Conservation (phyloP, 2,113 vertebrate species). For the Phycodurus eques region DNA sequence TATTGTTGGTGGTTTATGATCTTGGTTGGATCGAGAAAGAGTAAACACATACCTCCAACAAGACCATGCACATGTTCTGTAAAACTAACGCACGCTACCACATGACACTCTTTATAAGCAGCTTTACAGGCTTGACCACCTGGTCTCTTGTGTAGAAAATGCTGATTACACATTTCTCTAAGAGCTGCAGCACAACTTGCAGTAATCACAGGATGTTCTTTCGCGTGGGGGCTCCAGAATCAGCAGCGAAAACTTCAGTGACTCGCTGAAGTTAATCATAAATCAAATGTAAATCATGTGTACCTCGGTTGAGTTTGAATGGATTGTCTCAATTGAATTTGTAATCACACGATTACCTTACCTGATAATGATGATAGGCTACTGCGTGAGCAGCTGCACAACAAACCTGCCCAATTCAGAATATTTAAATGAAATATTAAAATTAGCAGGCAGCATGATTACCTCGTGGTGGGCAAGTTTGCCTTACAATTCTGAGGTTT, state of each 20-base stretch:
- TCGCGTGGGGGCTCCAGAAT: background rate
- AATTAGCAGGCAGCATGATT: too few species aligned
- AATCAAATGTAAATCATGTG: too few species aligned
- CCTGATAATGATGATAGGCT: too few species aligned
- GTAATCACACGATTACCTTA: too few species aligned
- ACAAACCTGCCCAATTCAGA: too few species aligned
- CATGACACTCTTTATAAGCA: slow-evolving; percentile 48
- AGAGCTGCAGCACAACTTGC: slow-evolving; percentile 3
- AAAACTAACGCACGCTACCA: slow-evolving; percentile 6
- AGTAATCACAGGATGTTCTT: background rate
- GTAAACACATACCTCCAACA: background rate
- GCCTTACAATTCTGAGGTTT: too few species aligned
- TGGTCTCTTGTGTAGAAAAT: slow-evolving; percentile 29
- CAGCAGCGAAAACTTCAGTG: background rate
- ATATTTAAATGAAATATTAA: too few species aligned
- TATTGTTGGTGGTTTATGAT: background rate
- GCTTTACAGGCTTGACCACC: slow-evolving; percentile 49
- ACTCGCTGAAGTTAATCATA: too few species aligned
- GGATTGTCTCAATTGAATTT: too few species aligned
- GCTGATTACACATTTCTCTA: slow-evolving; percentile 14
- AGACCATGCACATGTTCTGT: background rate
- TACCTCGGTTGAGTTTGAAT: too few species aligned
- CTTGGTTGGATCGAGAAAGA: background rate
- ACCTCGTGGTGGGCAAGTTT: too few species aligned
- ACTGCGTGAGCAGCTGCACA: too few species aligned